Evolutionary conservation across 2,888 invertebrate species (phyloP), one percentile per base, ranked within the genome.

Genomic region (Patella ulyssiponensis): DNA sequence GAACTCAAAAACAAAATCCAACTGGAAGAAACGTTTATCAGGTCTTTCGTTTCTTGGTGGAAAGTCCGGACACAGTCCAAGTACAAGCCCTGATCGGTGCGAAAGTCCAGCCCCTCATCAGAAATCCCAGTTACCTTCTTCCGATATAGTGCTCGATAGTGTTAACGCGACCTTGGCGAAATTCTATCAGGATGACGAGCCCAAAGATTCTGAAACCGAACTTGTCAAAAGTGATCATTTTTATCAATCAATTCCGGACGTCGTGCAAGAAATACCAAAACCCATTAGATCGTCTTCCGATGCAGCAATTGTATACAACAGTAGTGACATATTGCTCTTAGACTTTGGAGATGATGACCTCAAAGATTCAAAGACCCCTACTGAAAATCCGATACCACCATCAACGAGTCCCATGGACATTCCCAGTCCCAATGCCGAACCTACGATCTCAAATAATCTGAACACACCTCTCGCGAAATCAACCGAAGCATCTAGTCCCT

Each of bases 1-100:
- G 15, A 51, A 33, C 7, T 44, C 56, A 14, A 64, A 23, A 64
- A 14, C 64, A 20, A 64, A 64, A 64, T 23, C 64, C 14, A 64
- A 14, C 23, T 64, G 64, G 64, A 64, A 64, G 23, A 64, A 64
- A 64, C 64, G 64, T 23, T 64, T 64, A 64, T 64, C 64, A 64
- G 64, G 20, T 23, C 23, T 64, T 23, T 23, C 23, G 23, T 23
- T 64, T 64, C 23, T 23, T 9, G 64, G 64, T 20, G 44, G 44
- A 44, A 44, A 44, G 44, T 44, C 44, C 44, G 44, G 44, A 44
- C 23, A 64, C 5, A 64, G 64, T 64, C 64, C 64, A 23, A 20
- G 23, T 23, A 20, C 20, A 23, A 64, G 64, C 23, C 64, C 64
- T 11, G 64, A 64, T 12, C 20, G 64, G 14, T 11, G 64, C 15